A percentile compares a stretch with the other conserved stretches of the same genome.
Conservation (phyloP, 2,797 vertebrate species). For the Mionectes olivaceus region DNA sequence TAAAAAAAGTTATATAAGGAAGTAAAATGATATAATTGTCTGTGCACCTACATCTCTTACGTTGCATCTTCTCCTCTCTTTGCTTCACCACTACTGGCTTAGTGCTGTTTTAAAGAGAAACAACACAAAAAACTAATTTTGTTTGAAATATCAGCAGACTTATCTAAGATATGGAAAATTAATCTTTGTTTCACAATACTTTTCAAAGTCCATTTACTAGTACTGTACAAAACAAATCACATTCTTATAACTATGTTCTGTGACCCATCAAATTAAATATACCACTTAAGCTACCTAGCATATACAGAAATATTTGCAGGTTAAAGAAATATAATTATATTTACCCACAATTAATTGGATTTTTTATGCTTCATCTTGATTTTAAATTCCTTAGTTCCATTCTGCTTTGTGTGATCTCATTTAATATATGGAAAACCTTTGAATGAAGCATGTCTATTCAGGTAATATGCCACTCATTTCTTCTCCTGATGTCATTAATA, state of each 20-base stretch:
- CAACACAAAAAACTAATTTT: background rate
- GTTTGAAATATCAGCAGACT: background rate
- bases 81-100: background rate
- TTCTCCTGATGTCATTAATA: background rate
- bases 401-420: background rate
- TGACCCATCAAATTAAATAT: background rate
- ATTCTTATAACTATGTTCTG: background rate
- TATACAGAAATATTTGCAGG: background rate
- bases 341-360: background rate
- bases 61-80: background rate
- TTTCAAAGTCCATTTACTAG: background rate
- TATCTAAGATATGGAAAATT: background rate
- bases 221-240: background rate
- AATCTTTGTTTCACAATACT: background rate
- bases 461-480: background rate
- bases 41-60: background rate
- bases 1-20: background rate
- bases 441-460: background rate
- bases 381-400: background rate
- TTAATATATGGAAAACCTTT: background rate
- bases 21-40: background rate
- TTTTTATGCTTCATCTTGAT: background rate
- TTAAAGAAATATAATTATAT: background rate
- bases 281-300: background rate
- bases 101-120: constrained; percentile 1